Conservation (phyloP, 2,797 vertebrate species). For the Scomberomorus guttatus region DNA sequence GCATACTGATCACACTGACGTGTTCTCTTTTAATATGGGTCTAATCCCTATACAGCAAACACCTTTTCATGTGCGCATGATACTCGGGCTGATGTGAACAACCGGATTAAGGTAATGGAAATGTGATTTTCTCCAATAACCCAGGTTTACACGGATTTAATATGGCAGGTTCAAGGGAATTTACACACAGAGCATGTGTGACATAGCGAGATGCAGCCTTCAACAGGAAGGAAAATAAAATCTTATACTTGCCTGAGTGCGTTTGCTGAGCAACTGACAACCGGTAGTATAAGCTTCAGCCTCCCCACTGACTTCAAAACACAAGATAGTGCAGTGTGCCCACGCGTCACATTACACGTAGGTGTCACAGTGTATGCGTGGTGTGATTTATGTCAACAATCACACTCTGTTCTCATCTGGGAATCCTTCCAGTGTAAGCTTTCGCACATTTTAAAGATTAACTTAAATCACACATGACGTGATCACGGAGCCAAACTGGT, state of each 20-base stretch:
- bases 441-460: conserved; percentile 24
- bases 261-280: conserved; percentile 32
- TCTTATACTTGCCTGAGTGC: conserved; percentile 23
- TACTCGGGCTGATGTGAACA: conserved; percentile 52
- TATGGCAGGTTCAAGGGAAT: conserved; percentile 30
- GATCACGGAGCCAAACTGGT: background rate
- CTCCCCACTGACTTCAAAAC: conserved; percentile 34
- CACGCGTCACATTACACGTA: conserved; percentile 24
- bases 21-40: conserved; percentile 22
- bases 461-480: background rate
- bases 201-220: conserved; percentile 9
- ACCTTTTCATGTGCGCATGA: conserved; percentile 36
- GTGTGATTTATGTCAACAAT: conserved; percentile 46
- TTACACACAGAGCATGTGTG: conserved; percentile 6
- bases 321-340: conserved; percentile 4
- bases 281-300: background rate
- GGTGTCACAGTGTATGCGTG: conserved; percentile 36
- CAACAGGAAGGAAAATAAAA: conserved; percentile 19
- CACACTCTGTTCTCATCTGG: conserved; percentile 18
- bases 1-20: conserved; percentile 41
- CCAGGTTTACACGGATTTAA: conserved; percentile 52
- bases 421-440: conserved; percentile 22
- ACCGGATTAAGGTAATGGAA: conserved; percentile 65
- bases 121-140: conserved; percentile 63
- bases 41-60: conserved; percentile 49